Percentiles rank a stretch among this genome's conserved stretches.
Evolutionary conservation across 92 coral and sea anemone species (phyloP).

Genomic region (Galaxea fascicularis): DNA sequence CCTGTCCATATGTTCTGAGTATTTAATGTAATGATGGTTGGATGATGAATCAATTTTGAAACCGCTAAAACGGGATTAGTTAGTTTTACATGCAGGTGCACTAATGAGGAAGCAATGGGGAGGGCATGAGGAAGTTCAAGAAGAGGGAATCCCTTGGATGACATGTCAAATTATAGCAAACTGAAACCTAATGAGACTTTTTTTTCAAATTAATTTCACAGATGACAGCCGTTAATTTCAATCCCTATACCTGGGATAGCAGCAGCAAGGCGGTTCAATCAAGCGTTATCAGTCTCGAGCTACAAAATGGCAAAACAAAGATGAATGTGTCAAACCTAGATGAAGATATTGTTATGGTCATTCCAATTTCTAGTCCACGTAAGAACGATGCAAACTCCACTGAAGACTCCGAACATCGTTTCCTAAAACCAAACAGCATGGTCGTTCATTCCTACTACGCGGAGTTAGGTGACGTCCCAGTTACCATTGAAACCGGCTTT

Average conservation of each 20-base stretch:
- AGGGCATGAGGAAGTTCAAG: too few species aligned
- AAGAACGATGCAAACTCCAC: neutral
- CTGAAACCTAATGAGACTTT: too few species aligned
- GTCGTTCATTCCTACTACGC: neutral
- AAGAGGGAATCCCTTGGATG: too few species aligned
- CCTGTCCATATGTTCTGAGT: too few species aligned
- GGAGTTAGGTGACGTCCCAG: conserved; percentile 13
- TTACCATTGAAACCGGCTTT: neutral
- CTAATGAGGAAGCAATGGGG: too few species aligned
- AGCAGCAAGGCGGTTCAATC: conserved; percentile 45
- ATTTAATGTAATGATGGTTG: too few species aligned
- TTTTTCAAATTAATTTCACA: neutral
- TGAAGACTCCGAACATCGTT: neutral
- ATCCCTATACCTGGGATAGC: conserved; percentile 45
- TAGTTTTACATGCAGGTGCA: too few species aligned
- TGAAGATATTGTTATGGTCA: conserved; percentile 21
- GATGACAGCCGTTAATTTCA: conserved; percentile 36
- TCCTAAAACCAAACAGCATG: conserved; percentile 18
- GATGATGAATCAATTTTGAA: too few species aligned
- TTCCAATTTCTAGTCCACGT: conserved; percentile 22
- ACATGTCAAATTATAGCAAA: too few species aligned
- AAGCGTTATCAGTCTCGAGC: conserved; percentile 24
- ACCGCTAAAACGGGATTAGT: too few species aligned
- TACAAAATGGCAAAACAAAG: conserved; percentile 6
- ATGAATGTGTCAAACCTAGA: conserved; percentile 33